Base-by-base conservation (phyloP, 2,888 invertebrate species). In the Ceramica pisi region DNA sequence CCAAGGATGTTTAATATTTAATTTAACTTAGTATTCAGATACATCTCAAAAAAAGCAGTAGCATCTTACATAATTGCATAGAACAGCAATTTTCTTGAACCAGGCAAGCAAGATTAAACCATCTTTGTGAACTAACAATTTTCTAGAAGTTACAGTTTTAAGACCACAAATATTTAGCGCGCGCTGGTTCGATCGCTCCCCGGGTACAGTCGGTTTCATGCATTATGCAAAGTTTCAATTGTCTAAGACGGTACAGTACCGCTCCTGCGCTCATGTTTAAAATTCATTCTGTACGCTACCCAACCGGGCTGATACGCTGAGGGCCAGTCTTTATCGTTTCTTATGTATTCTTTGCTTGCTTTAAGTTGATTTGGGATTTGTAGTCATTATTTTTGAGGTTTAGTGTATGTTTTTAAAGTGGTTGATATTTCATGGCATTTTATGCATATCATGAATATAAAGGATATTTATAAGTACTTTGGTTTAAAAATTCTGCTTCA, bases 201-300 rank as follows among this genome's bases (percentile, higher is more conserved):
- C 83, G 53, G 87, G 86, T 74, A 76, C 82, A 76, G 80, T 76
- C 67, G 62, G 83, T 82, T 91, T 89, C 90, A 93, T 94, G 92
- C 92, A 93, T 94, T 90, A 94, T 93, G 92, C 91, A 92, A 88
- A 88, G 86, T 92, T 93, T 91, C 94, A 94, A 94, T 93, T 93
- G 93, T 93, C 92, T 90, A 85, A 81, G 74, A 80, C 78, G 77
- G 85, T 86, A 87, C 87, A 87, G 73, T 73, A 50, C 76, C 50
- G 82, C 83, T 80, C 83, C 78, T 85, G 81, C 50, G 82, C 83
- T 80, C 83, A 78, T 85, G 83, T 90, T 93, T 92, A 90, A 92
- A 92, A 92, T 93, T 92, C 92, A 91, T 92, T 91, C 87, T 86
- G 84, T 85, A 87, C 84, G 84, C 83, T 74, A 77, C 72, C 65